Conservation (phyloP, 2,113 vertebrate species). For the Loxodonta africana region DNA sequence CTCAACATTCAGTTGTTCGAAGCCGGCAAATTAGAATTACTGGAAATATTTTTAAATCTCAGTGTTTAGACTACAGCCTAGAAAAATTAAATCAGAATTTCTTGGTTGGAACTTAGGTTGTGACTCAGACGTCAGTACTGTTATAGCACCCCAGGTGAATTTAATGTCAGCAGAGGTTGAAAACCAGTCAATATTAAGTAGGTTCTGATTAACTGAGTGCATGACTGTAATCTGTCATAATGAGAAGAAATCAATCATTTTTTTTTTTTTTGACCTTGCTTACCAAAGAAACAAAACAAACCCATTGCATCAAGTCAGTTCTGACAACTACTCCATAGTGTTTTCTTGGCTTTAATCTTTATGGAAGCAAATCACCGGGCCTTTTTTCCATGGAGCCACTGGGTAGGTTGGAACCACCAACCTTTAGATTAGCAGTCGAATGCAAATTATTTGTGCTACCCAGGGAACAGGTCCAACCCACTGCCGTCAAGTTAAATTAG, state of each 20-base stretch:
- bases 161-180: background rate
- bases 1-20: background rate
- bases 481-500: background rate
- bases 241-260: background rate
- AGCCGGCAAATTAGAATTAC: background rate
- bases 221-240: fast-evolving
- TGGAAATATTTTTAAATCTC: background rate
- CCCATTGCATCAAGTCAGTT: too few relatives aligned
- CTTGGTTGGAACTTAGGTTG: fast-evolving
- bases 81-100: background rate
- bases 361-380: too few relatives aligned
- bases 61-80: background rate
- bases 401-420: too few relatives aligned
- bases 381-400: too few relatives aligned
- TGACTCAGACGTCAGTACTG: fast-evolving
- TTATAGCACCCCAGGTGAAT: fast-evolving
- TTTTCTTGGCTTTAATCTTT: too few relatives aligned
- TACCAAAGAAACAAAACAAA: too few relatives aligned
- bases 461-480: too few relatives aligned
- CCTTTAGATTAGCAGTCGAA: too few relatives aligned
- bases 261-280: too few relatives aligned
- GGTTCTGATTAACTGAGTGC: fast-evolving
- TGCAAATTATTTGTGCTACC: too few relatives aligned
- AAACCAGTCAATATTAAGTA: fast-evolving
- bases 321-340: too few relatives aligned